Base-by-base conservation (phyloP, 2,888 invertebrate species). In the Caradrina clavipalpis region DNA sequence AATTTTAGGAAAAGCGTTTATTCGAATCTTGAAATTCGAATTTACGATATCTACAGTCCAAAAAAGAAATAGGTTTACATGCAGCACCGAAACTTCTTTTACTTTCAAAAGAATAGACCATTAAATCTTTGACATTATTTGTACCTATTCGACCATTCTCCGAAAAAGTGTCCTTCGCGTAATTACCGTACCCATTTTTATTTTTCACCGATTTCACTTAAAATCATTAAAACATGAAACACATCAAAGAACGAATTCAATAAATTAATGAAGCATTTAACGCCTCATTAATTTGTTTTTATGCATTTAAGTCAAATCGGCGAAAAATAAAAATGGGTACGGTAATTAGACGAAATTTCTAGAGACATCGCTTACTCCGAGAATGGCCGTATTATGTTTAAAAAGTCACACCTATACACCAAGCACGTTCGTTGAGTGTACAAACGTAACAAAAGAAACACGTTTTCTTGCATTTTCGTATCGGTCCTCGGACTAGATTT, bases 401-500 rank as follows among this genome's bases (percentile, higher is more conserved):
- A 31, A 31, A 31, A 47, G 1, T 35, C 13, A 13, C 5, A 47
- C 22, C 6, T 49, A 7, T 26, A 42, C 21, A 69, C 19, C n/a
- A 63, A 73, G 5, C 13, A 19, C 10, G 8, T 58, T 55, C 35
- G 39, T 67, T 78, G 22, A 50, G 4, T 64, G 65, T 51, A 58
- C 19, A 21, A 49, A 39, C 2, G 26, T 17, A 13, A 39, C 3
- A 21, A 61, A 61, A 19, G 15, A 13, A 68, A 26, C 26, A 26
- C 26, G 26, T 26, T 26, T 26, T 26, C 60, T 70, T 49, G 45
- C 47, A 60, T 11, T 47, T 69, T 42, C 65, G 67, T 67, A 70
- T 21, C 59, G 64, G 39, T 51, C 66, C 19, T 22, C 35, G 51
- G 78, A 80, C 83, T 83, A 83, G 81, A 83, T 69, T 68, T 63